Evolutionary conservation across 2,888 invertebrate genomes (phyloP), one percentile per base, ranked within the genome.

Genomic region (Adelphocoris suturalis): DNA sequence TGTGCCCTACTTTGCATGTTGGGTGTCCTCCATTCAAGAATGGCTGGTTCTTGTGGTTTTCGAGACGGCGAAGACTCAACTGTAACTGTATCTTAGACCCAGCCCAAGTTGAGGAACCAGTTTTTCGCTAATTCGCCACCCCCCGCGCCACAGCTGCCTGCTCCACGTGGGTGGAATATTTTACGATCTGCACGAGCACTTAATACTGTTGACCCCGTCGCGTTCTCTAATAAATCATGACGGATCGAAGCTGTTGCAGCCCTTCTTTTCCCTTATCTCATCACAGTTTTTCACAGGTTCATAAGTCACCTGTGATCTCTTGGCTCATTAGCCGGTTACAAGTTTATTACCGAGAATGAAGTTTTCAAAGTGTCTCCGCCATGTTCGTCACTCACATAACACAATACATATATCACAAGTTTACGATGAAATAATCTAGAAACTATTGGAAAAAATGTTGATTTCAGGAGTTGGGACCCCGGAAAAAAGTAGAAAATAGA

Each of bases 101-200:
- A 27, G 68, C 68, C 13, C 23, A 68, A 19, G 68, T 23, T 23
- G 27, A 68, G 68, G 68, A 68, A 68, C 68, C 68, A 68, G 68
- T 68, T 68, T 52, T 68, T 68, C 68, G 68, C 68, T 23, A 68
- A 68, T 68, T 68, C 68, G 27, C 68, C 68, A 68, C 68, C 68
- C 68, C 68, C 68, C 19, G 68, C 23, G 68, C 68, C 68, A 12
- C 68, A 11, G 23, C 12, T 23, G 19, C 5, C 68, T 19, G 23
- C 19, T 3, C 27, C 68, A 68, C 19, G 68, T 23, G 68, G 68
- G 68, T 23, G 19, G 68, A 23, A 68, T 68, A 23, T 68, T 68
- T 68, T 68, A 68, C 23, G 68, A 68, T 23, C 68, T 9, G 11
- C 11, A 23, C 68, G 68, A 68, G 23, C 19, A 68, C 68, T 68